Conservation (phyloP, 2,888 invertebrate genomes). For the Drosophila aldrichi region DNA sequence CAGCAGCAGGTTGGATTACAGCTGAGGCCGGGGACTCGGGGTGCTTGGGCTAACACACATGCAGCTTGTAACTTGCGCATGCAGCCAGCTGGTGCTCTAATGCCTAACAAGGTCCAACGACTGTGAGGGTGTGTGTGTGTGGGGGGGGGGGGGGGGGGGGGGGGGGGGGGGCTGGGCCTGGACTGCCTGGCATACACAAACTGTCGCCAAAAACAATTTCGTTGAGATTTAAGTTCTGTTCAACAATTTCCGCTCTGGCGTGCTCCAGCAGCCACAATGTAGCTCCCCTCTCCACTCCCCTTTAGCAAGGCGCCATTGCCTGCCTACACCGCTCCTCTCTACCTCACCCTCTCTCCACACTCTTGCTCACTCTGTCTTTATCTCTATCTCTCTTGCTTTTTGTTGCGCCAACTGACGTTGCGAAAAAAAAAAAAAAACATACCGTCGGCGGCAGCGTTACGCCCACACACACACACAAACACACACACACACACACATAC, state of each 20-base stretch:
- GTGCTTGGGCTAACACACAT: constrained; percentile 44
- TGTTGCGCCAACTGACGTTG: constrained; percentile 42
- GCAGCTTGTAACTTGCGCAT: constrained; percentile 64
- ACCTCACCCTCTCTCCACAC: background rate
- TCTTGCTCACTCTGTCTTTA: no score
- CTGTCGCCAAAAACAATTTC: constrained; percentile 81
- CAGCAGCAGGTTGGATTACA: constrained; percentile 7
- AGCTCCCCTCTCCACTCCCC: background rate
- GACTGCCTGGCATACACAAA: constrained; percentile 58
- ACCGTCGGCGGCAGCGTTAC: constrained; percentile 31
- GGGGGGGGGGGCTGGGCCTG: background rate
- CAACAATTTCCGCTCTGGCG: constrained; percentile 72
- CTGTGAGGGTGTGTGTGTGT: background rate
- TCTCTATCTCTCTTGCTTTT: constrained; percentile 22
- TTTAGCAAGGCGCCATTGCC: background rate
- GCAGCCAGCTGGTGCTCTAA: constrained; percentile 65
- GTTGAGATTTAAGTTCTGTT: constrained; percentile 79
- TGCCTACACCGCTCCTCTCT: background rate
- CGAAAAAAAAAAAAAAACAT: constrained; percentile 22
- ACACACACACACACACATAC: constrained; percentile 5
- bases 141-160: no score
- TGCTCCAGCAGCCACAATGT: background rate
- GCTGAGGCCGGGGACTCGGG: background rate
- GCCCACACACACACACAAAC: constrained; percentile 21
- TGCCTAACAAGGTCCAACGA: constrained; percentile 61